These are phyloP conservation scores for Notolabrus celidotus DNA, from an alignment of 2,797 vertebrate species.

Conservation along the genomic window DNA sequence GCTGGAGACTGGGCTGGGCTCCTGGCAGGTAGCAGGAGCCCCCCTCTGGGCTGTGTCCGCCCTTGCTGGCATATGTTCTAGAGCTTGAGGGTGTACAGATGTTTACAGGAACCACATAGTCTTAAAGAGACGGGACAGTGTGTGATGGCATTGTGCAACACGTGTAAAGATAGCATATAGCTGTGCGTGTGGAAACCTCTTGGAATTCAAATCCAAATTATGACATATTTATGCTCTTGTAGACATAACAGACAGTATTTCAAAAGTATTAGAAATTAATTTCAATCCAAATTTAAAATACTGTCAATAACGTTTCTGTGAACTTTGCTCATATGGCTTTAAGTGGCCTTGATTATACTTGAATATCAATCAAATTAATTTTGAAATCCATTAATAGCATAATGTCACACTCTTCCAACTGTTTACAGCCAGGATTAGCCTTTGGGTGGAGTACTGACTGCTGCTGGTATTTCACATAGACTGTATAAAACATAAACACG, in stretches of 20 bases:
- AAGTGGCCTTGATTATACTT: no score
- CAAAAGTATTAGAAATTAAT: no score
- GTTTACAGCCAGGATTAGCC: no score
- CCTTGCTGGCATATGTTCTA: constrained; percentile 57
- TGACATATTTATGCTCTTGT: neutral
- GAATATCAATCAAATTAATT: no score
- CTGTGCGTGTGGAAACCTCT: neutral
- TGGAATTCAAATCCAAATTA: neutral
- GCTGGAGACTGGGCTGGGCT: constrained; percentile 59
- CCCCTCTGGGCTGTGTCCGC: constrained; percentile 55
- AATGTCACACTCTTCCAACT: no score
- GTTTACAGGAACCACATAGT: constrained; percentile 38
- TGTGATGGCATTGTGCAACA: constrained; percentile 4
- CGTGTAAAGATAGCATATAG: neutral
- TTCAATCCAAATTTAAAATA: no score
- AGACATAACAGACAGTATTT: neutral
- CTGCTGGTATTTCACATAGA: no score
- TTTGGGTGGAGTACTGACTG: no score
- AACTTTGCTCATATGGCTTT: no score
- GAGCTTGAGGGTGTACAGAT: constrained; percentile 53
- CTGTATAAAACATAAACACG: no score
- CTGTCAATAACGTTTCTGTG: no score
- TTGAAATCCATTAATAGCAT: no score
- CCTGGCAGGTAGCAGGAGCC: constrained; percentile 61
- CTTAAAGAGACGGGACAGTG: constrained; percentile 19